Evolutionary conservation across 2,797 vertebrate species (phyloP).

Genomic region (Melanotaenia maccullochi): DNA sequence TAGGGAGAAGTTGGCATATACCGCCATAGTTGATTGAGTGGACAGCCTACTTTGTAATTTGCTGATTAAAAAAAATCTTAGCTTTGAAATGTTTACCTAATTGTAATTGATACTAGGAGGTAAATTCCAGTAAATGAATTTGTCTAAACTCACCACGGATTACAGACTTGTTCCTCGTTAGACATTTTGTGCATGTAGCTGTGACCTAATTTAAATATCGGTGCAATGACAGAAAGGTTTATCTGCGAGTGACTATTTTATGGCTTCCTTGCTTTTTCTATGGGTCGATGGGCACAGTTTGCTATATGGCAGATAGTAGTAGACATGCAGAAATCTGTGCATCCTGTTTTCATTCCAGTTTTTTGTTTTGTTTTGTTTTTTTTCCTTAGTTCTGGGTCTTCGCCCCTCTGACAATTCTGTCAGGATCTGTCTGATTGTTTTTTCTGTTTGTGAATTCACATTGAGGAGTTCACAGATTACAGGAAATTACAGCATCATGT

Average conservation of each 20-base stretch:
- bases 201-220: background rate
- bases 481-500: background rate
- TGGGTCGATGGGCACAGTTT: background rate
- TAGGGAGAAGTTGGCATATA: background rate
- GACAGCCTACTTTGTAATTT: background rate
- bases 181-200: no score
- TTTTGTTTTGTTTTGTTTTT: no score
- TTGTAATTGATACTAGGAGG: background rate
- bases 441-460: background rate
- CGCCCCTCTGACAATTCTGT: background rate
- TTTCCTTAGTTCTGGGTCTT: background rate
- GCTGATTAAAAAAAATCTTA: background rate
- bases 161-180: no score
- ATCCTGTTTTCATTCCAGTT: background rate
- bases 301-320: background rate
- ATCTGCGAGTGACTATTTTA: no score
- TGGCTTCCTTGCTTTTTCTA: background rate
- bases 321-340: background rate
- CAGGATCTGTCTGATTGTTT: background rate
- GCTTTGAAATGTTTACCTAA: background rate
- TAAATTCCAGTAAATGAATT: background rate
- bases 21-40: background rate
- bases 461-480: background rate
- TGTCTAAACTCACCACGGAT: background rate
- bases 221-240: background rate